Conservation (phyloP, 23 tunicate genomes). For the Trididemnum nubilum region DNA sequence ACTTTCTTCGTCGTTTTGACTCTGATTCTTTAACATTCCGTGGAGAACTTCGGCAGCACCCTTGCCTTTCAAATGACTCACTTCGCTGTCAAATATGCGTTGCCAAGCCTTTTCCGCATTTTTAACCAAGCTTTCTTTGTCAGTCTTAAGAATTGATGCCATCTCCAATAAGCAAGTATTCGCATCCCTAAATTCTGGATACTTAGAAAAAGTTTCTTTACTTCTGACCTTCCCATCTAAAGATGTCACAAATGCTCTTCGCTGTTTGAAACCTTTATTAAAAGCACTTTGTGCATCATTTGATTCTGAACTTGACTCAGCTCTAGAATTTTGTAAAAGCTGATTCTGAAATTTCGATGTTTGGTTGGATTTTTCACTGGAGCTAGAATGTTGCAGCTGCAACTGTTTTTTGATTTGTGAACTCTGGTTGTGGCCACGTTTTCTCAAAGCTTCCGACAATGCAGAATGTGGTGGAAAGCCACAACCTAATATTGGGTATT, state of each 20-base stretch:
- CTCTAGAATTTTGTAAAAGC: no score
- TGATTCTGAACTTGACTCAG: no score
- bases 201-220: not conserved
- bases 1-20: not conserved
- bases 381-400: not conserved
- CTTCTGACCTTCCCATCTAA: not conserved
- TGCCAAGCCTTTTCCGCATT: not conserved
- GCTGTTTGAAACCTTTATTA: not conserved
- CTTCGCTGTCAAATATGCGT: not conserved
- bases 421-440: slow-evolving; percentile 4
- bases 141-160: not conserved
- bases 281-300: not conserved
- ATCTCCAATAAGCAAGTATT: not conserved
- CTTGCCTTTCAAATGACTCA: not conserved
- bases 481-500: not conserved
- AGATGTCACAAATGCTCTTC: not conserved
- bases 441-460: not conserved
- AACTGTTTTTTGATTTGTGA: not conserved
- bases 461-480: slow-evolving; percentile 14
- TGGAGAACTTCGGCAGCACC: not conserved
- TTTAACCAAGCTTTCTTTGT: not conserved
- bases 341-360: no score
- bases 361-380: not conserved
- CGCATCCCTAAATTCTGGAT: not conserved
- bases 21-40: not conserved